phyloP scores from a whole-genome alignment of 2,888 invertebrate genomes.

The Seladonia tumulorum region DNA sequence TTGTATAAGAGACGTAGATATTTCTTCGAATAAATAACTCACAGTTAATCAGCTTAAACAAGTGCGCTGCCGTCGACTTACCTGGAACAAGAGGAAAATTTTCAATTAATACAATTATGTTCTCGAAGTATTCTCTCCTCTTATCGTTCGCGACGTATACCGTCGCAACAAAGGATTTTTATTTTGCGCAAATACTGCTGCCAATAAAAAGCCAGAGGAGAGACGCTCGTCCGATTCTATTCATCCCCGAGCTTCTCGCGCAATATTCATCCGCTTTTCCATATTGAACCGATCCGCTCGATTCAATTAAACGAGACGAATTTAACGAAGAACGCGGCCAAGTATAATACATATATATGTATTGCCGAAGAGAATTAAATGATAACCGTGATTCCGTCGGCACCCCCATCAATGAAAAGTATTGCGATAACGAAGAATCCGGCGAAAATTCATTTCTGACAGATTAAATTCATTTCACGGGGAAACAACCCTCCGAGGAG shows the following conservation, averaged over 20 bases:
- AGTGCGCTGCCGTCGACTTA: neutral
- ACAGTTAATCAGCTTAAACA: neutral
- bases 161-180: neutral
- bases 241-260: neutral
- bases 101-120: conserved; percentile 3
- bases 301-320: neutral
- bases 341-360: neutral
- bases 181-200: neutral
- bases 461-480: neutral
- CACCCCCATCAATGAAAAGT: neutral
- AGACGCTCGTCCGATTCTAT: neutral
- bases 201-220: neutral
- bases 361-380: neutral
- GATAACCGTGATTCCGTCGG: neutral
- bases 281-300: neutral
- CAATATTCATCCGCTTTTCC: neutral
- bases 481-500: neutral
- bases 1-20: neutral
- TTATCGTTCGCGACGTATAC: neutral
- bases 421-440: neutral
- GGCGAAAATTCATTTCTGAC: conserved; percentile 16
- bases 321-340: neutral
- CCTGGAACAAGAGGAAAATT: neutral
- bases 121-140: neutral
- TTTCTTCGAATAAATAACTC: neutral